Base-by-base conservation (phyloP, 2,888 invertebrate genomes). In the Liodrosophila aerea region DNA sequence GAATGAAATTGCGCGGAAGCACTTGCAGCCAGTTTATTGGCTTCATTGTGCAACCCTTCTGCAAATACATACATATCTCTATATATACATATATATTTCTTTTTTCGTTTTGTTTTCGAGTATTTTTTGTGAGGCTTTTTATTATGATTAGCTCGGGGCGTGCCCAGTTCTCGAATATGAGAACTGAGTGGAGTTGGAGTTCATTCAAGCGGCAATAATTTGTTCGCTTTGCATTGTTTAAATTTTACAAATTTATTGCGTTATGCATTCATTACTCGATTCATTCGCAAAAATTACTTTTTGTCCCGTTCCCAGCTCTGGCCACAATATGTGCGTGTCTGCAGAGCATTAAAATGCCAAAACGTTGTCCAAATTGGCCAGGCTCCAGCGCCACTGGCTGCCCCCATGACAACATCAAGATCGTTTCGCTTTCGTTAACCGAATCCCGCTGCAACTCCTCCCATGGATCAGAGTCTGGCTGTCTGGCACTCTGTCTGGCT, bases 1-100 rank as follows among this genome's bases (percentile, higher is more conserved):
- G 62, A 77, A 81, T 78, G 85, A 81, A 81, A 81, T 81, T 81
- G 81, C 83, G 81, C 81, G 81, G 81, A 81, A 81, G 81, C 81
- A 81, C 83, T 85, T 78, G 83, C 76, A 64, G 84, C 62, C 85
- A 73, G 80, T 76, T 85, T 85, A 81, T 81, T 81, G 85, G 80
- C 80, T 82, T 81, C 73, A 76, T 85, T 82, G 78, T 70, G 49
- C 64, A 85, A 71, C 81, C 81, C 77, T 83, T 84, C 68, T 51
- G 36, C 52, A 29, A 40, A 36, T 50, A 50, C 36, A 37, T 16
- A n/a, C n/a, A n/a, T n/a, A n/a, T n/a, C n/a, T n/a, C n/a, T n/a
- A n/a, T n/a, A n/a, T n/a, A n/a, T 59, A 40, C 49, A 46, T 59
- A 47, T 65, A 31, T 46, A 12, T 54, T 51, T 58, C 2, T 53